These are phyloP conservation scores for Spisula solida DNA, from an alignment of 2,888 invertebrate species.

Conservation along the genomic window DNA sequence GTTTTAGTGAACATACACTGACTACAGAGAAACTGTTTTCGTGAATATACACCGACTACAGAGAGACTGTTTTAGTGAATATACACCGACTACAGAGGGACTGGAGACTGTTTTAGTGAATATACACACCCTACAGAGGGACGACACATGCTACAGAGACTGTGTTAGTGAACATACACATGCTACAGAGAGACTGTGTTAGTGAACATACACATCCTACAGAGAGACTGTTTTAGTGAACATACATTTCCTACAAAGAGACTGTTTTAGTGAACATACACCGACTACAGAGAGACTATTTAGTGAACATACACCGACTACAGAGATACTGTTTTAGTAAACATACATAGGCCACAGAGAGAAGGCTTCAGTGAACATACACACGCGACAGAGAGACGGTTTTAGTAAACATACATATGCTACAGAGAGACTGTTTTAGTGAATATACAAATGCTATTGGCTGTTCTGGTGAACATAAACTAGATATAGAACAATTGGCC, in stretches of 20 bases:
- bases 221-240: not conserved
- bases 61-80: not conserved
- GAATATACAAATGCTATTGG: too few relatives aligned
- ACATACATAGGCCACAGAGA: not conserved
- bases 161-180: not conserved
- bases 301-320: not conserved
- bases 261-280: not conserved
- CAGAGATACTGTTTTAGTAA: not conserved
- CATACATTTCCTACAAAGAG: not conserved
- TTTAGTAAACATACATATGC: too few relatives aligned
- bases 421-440: too few relatives aligned
- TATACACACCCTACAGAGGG: too few relatives aligned
- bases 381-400: not conserved
- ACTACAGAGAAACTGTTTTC: not conserved
- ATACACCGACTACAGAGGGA: not conserved
- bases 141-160: not conserved
- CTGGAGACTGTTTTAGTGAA: not conserved
- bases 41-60: not conserved
- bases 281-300: not conserved
- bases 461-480: not conserved
- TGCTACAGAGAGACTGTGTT: not conserved
- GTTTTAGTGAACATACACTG: not conserved
- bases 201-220: not conserved
- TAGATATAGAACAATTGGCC: not conserved
- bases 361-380: not conserved